Evolutionary conservation across 2,797 vertebrate species (phyloP).

Genomic region (Peromyscus attwateri): DNA sequence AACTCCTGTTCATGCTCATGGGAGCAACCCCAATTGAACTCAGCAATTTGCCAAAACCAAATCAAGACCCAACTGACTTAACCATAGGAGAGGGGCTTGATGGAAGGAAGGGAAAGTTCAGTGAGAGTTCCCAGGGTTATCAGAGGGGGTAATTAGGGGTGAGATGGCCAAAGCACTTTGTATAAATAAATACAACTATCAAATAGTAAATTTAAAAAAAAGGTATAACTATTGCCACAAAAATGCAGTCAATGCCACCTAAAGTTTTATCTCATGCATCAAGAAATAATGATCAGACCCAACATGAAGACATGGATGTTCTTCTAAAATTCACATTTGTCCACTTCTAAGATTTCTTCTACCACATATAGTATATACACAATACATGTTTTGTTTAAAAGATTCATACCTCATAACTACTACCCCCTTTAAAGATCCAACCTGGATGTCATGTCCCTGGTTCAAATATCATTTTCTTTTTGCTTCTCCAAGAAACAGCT

Average conservation of each 20-base stretch:
- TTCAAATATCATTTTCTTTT: not conserved
- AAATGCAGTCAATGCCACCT: not conserved
- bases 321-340: constrained; percentile 27
- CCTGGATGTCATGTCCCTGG: not conserved
- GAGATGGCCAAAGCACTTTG: not conserved
- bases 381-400: not conserved
- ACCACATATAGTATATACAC: not conserved
- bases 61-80: not conserved
- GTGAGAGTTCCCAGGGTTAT: not conserved
- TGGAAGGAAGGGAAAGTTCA: not conserved
- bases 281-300: not conserved
- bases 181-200: not conserved
- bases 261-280: not conserved
- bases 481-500: not conserved
- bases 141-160: not conserved
- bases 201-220: not conserved
- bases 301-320: not conserved
- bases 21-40: not conserved
- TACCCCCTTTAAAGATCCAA: not conserved
- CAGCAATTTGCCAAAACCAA: not conserved
- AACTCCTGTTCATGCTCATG: not conserved
- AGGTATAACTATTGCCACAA: not conserved
- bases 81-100: not conserved
- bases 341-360: not conserved
- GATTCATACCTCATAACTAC: not conserved